Conservation (phyloP, 37 sponge, comb jelly and placozoan species). For the Beroe forskalii region DNA sequence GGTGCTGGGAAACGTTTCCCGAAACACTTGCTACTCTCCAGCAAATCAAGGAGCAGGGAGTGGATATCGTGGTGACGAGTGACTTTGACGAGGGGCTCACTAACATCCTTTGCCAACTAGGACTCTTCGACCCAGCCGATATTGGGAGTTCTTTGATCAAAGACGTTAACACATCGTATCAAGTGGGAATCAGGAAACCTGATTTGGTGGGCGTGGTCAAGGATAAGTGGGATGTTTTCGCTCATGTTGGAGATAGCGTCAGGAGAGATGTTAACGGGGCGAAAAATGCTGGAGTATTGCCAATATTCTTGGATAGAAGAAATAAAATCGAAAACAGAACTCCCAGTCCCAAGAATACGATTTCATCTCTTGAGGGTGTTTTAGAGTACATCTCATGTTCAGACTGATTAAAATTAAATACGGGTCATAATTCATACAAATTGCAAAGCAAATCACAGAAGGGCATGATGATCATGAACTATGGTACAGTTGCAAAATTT, state of each 20-base stretch:
- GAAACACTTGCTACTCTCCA: slow-evolving; percentile 11
- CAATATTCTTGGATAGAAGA: not conserved
- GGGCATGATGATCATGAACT: too few species aligned
- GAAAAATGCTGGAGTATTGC: not conserved
- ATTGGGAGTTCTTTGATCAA: not conserved
- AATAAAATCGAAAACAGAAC: too few species aligned
- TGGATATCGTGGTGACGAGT: slow-evolving; percentile 44
- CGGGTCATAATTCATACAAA: too few species aligned
- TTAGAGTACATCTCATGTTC: too few species aligned
- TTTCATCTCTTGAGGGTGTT: too few species aligned
- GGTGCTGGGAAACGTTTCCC: slow-evolving; percentile 30
- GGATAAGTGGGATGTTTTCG: not conserved
- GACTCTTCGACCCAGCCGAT: not conserved
- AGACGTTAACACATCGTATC: not conserved
- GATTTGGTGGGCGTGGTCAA: slow-evolving; percentile 9
- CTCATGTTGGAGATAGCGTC: slow-evolving; percentile 41
- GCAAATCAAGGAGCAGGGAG: not conserved
- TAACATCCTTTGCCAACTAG: not conserved
- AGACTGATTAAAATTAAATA: too few species aligned
- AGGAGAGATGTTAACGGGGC: slow-evolving; percentile 18
- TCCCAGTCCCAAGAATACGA: too few species aligned
- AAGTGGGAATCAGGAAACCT: not conserved
- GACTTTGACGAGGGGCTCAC: slow-evolving; percentile 35
- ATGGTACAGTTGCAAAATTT: too few species aligned
- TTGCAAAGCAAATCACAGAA: too few species aligned